These are phyloP conservation scores for Styela clava DNA, from an alignment of 23 tunicate species.

Conservation along the genomic window DNA sequence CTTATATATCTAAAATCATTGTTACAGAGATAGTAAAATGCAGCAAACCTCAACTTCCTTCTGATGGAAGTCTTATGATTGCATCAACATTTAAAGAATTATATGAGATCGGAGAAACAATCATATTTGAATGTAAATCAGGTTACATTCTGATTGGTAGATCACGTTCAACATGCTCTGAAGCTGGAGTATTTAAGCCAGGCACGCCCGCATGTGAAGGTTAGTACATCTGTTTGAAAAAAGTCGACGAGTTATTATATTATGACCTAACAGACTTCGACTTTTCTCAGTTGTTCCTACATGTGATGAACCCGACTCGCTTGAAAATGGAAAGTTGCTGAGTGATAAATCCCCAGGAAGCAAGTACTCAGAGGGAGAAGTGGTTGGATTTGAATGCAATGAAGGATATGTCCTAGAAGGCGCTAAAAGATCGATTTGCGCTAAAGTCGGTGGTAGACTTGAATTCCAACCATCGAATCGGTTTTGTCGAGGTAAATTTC, in stretches of 20 bases:
- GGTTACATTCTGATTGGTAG: conserved; percentile 33
- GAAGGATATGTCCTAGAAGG: conserved; percentile 26
- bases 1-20: too few species aligned
- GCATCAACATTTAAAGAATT: not conserved
- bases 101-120: conserved; percentile 4
- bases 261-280: not conserved
- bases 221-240: not conserved
- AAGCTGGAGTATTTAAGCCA: conserved; percentile 12
- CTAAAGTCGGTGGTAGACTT: not conserved
- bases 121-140: conserved; percentile 14
- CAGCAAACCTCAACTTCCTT: conserved; percentile 2
- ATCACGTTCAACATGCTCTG: not conserved
- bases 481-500: not conserved
- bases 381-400: conserved; percentile 34
- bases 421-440: not conserved
- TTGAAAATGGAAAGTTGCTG: conserved; percentile 9
- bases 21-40: conserved; percentile 14
- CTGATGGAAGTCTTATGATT: conserved; percentile 4
- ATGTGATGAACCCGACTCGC: conserved; percentile 10
- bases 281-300: not conserved
- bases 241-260: too few species aligned
- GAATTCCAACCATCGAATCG: conserved; percentile 6
- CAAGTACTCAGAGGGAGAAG: conserved; percentile 25
- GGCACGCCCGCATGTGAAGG: conserved; percentile 26
- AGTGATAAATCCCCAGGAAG: not conserved